Conservation (phyloP, 2,113 vertebrate genomes). For the Gulo gulo region DNA sequence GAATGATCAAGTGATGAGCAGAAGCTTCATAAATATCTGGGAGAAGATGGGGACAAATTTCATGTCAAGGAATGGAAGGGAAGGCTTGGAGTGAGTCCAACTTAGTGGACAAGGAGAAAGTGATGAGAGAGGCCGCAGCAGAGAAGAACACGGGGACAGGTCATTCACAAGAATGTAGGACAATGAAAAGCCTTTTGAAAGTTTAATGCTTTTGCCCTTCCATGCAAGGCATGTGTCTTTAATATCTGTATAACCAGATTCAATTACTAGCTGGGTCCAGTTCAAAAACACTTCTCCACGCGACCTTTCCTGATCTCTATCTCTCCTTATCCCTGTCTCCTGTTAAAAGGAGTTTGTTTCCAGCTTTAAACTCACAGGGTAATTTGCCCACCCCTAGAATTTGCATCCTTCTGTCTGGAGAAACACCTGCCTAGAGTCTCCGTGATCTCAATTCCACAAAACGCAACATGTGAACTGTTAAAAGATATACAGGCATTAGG, state of each 20-base stretch:
- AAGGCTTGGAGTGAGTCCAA: not conserved
- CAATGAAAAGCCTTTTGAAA: not conserved
- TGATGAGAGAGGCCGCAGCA: not conserved
- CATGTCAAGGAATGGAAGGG: not conserved
- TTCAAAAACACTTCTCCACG: not conserved
- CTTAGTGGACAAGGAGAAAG: not conserved
- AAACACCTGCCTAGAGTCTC: not conserved
- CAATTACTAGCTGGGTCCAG: not conserved
- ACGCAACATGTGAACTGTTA: not conserved
- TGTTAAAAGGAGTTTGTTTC: not conserved
- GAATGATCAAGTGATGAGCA: not conserved
- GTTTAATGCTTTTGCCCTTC: not conserved
- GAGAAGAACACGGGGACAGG: fast-evolving
- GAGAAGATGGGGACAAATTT: not conserved
- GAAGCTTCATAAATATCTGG: not conserved
- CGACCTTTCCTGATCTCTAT: not conserved
- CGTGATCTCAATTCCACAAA: not conserved
- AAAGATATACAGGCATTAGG: not conserved
- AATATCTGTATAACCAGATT: not conserved
- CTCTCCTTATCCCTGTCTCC: not conserved
- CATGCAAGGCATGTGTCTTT: not conserved
- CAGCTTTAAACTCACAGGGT: not conserved
- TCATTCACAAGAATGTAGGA: not conserved
- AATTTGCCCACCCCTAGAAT: not conserved
- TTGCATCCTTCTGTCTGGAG: not conserved